These are phyloP conservation scores for Stigmatopora argus DNA, from an alignment of 2,113 vertebrate species.

Conservation along the genomic window DNA sequence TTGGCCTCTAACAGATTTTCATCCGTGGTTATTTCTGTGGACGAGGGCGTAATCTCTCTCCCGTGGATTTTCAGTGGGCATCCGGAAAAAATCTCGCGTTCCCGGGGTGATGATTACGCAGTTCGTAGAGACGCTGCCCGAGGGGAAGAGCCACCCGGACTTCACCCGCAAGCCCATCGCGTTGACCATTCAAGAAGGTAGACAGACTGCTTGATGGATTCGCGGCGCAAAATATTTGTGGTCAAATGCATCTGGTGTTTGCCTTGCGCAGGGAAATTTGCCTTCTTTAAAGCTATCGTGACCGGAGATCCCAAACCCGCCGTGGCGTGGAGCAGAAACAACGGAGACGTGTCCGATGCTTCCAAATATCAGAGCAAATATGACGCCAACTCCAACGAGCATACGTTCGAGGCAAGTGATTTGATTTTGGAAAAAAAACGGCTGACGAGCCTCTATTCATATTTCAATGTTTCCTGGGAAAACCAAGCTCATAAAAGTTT, in stretches of 20 bases:
- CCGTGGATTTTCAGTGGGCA: constrained; percentile 45
- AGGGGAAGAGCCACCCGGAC: constrained; percentile 76
- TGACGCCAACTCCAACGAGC: constrained; percentile 57
- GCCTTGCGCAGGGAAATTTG: constrained; percentile 74
- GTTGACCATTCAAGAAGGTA: constrained; percentile 81
- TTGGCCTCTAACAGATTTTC: constrained; percentile 3
- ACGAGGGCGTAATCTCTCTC: constrained; percentile 4
- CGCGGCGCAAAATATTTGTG: background rate
- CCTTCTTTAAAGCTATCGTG: constrained; percentile 78
- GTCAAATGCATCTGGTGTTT: background rate
- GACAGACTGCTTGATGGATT: background rate
- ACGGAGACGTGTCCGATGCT: constrained; percentile 65
- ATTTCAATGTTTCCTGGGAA: background rate
- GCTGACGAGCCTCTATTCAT: background rate
- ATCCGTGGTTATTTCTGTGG: constrained; percentile 21
- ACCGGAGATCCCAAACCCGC: constrained; percentile 73
- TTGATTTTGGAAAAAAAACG: background rate
- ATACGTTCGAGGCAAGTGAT: constrained; percentile 72
- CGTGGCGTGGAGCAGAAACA: constrained; percentile 70
- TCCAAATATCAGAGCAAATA: constrained; percentile 72
- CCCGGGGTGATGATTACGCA: constrained; percentile 78
- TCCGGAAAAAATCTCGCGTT: constrained; percentile 71
- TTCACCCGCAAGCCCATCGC: constrained; percentile 79
- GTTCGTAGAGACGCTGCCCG: constrained; percentile 73
- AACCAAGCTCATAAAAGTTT: too few species aligned